phyloP scores from a whole-genome alignment of 2,113 vertebrate genomes.

The Meleagris gallopavo region DNA sequence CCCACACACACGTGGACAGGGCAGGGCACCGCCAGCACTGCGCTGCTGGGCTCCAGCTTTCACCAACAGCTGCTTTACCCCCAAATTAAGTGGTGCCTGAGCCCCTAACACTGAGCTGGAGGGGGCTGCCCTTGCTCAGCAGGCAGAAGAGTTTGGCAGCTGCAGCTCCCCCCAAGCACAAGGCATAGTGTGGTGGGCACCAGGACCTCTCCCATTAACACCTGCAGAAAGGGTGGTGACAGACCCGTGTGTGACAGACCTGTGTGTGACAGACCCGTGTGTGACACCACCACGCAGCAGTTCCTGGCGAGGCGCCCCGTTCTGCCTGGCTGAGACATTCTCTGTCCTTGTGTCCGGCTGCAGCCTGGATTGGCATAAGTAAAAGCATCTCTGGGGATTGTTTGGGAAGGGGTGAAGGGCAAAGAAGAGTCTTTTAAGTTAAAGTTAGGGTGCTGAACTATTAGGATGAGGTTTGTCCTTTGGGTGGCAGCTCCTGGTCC shows the following conservation, averaged over 20 bases:
- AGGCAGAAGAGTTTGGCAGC: background rate
- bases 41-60: background rate
- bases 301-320: background rate
- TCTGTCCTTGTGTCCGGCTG: background rate
- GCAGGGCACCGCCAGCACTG: too few relatives aligned
- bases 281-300: background rate
- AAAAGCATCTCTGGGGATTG: slow-evolving; percentile 20
- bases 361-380: background rate
- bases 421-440: background rate
- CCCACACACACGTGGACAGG: too few relatives aligned
- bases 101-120: background rate
- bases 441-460: background rate
- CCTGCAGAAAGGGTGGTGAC: background rate
- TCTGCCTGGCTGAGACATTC: slow-evolving; percentile 14
- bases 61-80: background rate
- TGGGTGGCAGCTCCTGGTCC: background rate
- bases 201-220: accelerated
- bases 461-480: background rate
- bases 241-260: background rate
- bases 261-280: background rate
- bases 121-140: background rate
- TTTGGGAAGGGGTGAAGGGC: slow-evolving; percentile 8
- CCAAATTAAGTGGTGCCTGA: accelerated
- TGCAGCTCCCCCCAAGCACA: background rate
- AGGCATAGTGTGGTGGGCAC: accelerated